Conservation (phyloP, 2,113 vertebrate genomes). For the Platichthys flesus region DNA sequence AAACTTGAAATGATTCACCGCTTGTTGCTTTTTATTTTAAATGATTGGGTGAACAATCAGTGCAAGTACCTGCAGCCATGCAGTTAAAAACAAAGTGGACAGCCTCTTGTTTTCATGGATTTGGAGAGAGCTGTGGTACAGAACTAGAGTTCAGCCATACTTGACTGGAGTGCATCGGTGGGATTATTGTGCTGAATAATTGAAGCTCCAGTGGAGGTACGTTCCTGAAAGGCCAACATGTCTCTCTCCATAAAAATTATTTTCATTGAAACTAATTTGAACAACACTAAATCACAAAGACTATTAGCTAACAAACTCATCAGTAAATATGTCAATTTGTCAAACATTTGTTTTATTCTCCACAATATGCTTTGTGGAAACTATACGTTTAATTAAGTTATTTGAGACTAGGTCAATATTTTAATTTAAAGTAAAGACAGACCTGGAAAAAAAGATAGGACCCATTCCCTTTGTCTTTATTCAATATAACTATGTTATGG, state of each 20-base stretch:
- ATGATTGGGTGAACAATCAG: slow-evolving; percentile 50
- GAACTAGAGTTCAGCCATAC: slow-evolving; percentile 32
- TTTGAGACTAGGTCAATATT: no score
- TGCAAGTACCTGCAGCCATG: slow-evolving; percentile 35
- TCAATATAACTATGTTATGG: no score
- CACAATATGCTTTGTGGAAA: no score
- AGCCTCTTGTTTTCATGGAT: slow-evolving; percentile 53
- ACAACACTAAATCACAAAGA: not conserved
- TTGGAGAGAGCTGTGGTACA: slow-evolving; percentile 25
- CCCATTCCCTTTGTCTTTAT: no score
- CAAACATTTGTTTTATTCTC: no score
- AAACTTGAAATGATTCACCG: slow-evolving; percentile 61
- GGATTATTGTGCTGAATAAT: slow-evolving; percentile 30
- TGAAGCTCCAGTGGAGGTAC: not conserved
- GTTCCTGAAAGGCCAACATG: not conserved
- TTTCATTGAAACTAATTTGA: not conserved
- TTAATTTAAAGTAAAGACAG: no score
- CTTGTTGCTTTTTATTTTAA: slow-evolving; percentile 56
- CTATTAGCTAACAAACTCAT: not conserved
- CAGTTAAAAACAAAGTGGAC: slow-evolving; percentile 54
- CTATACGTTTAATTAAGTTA: no score
- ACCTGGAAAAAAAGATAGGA: no score
- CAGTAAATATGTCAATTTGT: no score
- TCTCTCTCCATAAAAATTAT: slow-evolving; percentile 1
- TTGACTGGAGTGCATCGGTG: slow-evolving; percentile 46